These are phyloP conservation scores for Anisognathus igniventris DNA, from an alignment of 2,797 vertebrate species.

Conservation along the genomic window DNA sequence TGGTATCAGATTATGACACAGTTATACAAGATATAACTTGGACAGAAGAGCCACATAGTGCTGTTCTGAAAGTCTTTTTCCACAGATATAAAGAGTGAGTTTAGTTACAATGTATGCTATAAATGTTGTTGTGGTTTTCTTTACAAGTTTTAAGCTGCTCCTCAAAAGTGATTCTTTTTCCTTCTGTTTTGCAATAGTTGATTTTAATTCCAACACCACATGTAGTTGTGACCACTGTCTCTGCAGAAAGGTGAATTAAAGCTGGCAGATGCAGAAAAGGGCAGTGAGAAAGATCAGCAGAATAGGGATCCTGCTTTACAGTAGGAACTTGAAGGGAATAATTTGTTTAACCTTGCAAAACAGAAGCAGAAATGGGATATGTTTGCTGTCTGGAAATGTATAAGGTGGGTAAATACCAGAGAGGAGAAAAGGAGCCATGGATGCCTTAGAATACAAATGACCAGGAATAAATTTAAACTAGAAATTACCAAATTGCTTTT, in stretches of 20 bases:
- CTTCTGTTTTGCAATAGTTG: not conserved
- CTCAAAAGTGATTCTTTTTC: not conserved
- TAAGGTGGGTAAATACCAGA: not conserved
- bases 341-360: slow-evolving; percentile 40
- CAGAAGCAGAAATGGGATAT: slow-evolving; percentile 16
- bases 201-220: not conserved
- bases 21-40: not conserved
- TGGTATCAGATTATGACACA: not conserved
- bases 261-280: not conserved
- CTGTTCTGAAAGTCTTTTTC: not conserved
- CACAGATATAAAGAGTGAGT: not conserved
- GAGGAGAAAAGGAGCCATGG: not conserved
- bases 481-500: not conserved
- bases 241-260: not conserved
- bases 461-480: not conserved
- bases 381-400: slow-evolving; percentile 46
- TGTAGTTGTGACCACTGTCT: not conserved
- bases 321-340: not conserved
- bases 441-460: slow-evolving; percentile 2
- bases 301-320: not conserved
- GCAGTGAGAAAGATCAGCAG: not conserved
- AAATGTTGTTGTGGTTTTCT: not conserved
- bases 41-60: not conserved
- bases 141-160: not conserved
- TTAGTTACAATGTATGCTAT: not conserved